A percentile compares a stretch with the other conserved stretches of the same genome.
phyloP scores from a whole-genome alignment of 2,888 invertebrate genomes.

The Frankliniella fusca region DNA sequence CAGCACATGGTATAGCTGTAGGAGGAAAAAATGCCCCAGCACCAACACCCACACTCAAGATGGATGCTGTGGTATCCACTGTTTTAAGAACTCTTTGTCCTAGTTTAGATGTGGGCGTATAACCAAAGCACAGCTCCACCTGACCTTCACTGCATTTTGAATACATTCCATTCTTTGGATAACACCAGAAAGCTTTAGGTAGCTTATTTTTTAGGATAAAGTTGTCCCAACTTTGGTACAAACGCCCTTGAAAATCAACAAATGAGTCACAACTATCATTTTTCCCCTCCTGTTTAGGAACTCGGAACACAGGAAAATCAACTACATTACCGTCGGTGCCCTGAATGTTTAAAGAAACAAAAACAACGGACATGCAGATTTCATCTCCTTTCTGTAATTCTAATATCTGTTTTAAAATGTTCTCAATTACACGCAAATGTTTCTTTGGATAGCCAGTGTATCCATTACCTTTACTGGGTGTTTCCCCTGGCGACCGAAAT shows the following conservation, averaged over 20 bases:
- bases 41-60: background rate
- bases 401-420: background rate
- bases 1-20: background rate
- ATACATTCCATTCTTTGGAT: background rate
- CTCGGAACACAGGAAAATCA: background rate
- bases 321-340: background rate
- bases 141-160: background rate
- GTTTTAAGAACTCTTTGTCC: background rate
- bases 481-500: background rate
- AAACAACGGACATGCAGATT: background rate
- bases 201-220: background rate
- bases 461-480: background rate
- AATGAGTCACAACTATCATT: background rate
- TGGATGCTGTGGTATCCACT: background rate
- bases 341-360: background rate
- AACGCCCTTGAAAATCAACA: background rate
- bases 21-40: background rate
- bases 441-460: background rate
- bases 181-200: background rate
- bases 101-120: background rate
- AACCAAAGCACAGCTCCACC: background rate
- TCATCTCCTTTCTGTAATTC: background rate
- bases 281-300: background rate
- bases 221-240: background rate
- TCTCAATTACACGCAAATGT: background rate